A percentile compares a stretch with the other conserved stretches of the same genome.
These are phyloP conservation scores for Araneus ventricosus DNA, from an alignment of 1,140 invertebrate species.

Conservation along the genomic window DNA sequence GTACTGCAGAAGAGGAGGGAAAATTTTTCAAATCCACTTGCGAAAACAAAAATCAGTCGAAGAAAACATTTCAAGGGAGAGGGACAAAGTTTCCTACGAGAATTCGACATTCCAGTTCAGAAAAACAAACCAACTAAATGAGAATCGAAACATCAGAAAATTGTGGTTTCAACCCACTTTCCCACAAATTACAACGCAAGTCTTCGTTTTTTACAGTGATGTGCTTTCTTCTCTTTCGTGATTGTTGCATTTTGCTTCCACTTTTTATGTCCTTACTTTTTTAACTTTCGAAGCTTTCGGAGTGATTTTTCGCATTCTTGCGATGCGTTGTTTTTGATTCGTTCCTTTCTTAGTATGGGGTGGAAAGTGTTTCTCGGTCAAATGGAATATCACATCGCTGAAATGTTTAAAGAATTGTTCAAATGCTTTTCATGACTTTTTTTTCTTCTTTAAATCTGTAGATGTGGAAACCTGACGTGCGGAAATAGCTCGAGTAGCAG, in stretches of 20 bases:
- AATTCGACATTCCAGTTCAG: background rate
- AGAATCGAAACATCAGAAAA: background rate
- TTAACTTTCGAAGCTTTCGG: background rate
- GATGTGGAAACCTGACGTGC: background rate
- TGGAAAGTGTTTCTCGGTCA: constrained; percentile 24
- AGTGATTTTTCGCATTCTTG: constrained; percentile 36
- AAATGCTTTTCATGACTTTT: background rate
- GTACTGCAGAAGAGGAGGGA: no score
- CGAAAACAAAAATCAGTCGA: no score
- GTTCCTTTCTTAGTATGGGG: background rate
- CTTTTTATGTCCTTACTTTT: background rate
- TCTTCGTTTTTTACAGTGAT: background rate
- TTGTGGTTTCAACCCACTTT: background rate
- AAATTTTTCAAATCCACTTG: no score
- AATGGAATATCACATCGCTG: background rate
- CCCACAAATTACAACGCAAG: background rate
- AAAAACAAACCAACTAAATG: background rate
- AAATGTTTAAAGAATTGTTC: background rate
- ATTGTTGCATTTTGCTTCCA: background rate
- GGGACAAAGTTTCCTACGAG: background rate
- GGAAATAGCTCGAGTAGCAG: background rate
- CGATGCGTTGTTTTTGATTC: background rate
- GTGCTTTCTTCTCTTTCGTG: background rate
- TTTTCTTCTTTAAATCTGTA: background rate
- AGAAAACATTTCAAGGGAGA: background rate